A percentile compares a stretch with the other conserved stretches of the same genome.
Conservation (phyloP, 92 coral and sea anemone species). For the Epizoanthus illoricatus region DNA sequence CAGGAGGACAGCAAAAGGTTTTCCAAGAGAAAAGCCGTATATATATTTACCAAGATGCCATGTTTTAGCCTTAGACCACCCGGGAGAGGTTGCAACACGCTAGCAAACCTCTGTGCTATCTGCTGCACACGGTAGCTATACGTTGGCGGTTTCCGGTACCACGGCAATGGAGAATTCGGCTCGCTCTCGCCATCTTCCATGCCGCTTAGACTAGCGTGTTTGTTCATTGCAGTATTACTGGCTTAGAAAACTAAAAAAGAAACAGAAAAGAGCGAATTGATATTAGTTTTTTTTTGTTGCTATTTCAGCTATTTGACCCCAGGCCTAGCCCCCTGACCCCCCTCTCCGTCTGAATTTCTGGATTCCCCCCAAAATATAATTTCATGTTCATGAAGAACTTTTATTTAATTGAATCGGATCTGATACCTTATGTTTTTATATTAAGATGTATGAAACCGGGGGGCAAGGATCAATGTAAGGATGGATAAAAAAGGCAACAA, state of each 20-base stretch:
- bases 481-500: not conserved
- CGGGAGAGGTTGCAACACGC: slow-evolving; percentile 12
- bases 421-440: not conserved
- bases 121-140: not conserved
- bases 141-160: not conserved
- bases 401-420: not conserved
- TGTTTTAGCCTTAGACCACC: slow-evolving; percentile 23
- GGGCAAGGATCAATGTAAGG: not conserved
- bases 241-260: no score
- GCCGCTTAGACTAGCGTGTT: no score
- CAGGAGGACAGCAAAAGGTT: not conserved
- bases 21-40: not conserved
- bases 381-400: not conserved
- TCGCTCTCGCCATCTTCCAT: not conserved
- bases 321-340: no score
- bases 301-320: no score
- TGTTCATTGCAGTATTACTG: no score
- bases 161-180: not conserved
- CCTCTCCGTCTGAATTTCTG: not conserved
- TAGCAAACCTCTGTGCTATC: not conserved
- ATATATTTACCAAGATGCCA: slow-evolving; percentile 34
- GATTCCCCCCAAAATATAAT: not conserved
- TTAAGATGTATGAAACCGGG: not conserved
- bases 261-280: no score
- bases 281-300: no score